These are phyloP conservation scores for Leucophora obtusa DNA, from an alignment of 2,888 invertebrate genomes.

Conservation along the genomic window DNA sequence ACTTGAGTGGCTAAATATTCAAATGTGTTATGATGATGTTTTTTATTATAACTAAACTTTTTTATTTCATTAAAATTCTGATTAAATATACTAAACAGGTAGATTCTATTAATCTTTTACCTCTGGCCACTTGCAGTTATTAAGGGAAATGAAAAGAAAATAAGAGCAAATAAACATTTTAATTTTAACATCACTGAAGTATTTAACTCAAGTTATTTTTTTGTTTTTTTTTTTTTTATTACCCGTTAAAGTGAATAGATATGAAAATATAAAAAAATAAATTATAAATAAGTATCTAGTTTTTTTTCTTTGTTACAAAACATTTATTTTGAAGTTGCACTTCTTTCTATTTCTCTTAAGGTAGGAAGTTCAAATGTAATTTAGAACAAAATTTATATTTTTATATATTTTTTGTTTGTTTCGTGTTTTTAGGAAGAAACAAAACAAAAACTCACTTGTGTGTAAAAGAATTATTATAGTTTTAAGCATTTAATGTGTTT, in stretches of 20 bases:
- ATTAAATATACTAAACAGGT: slow-evolving; percentile 18
- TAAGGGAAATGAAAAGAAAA: background rate
- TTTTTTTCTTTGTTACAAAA: background rate
- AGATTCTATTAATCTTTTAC: slow-evolving; percentile 15
- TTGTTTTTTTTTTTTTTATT: background rate
- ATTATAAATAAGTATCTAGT: background rate
- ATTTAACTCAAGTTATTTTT: background rate
- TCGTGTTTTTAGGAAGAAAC: slow-evolving; percentile 6
- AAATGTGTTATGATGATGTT: slow-evolving; percentile 41
- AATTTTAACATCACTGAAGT: background rate
- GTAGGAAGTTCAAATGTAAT: background rate
- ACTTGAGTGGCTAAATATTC: slow-evolving; percentile 52
- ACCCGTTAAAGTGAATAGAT: background rate
- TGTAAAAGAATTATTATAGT: slow-evolving; percentile 44
- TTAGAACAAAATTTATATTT: slow-evolving; percentile 2
- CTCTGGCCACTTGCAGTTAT: background rate
- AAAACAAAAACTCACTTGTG: slow-evolving; percentile 32
- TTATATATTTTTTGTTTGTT: slow-evolving; percentile 1
- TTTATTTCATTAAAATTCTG: background rate
- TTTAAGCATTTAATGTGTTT: slow-evolving; percentile 32
- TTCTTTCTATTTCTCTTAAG: background rate
- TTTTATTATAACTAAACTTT: slow-evolving; percentile 3
- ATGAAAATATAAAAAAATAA: background rate
- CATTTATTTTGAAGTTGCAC: background rate
- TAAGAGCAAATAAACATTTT: background rate